Conservation (phyloP, 2,113 vertebrate genomes). For the Pampusana beccarii region DNA sequence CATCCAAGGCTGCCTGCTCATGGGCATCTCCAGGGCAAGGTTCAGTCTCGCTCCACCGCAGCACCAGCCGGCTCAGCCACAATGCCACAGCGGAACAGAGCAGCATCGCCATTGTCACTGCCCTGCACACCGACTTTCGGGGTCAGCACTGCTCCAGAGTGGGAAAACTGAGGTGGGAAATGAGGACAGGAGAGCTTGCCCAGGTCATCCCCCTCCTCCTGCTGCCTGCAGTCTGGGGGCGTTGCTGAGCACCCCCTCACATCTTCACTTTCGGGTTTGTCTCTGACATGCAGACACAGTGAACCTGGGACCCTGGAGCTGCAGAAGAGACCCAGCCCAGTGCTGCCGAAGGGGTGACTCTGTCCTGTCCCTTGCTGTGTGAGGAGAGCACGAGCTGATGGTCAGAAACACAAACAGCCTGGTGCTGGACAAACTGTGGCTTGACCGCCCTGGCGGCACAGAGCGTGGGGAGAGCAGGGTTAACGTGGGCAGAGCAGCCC, state of each 20-base stretch:
- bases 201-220: not conserved
- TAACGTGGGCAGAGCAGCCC: not conserved
- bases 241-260: not conserved
- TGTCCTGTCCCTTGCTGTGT: not conserved
- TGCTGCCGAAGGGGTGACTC: not conserved
- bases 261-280: not conserved
- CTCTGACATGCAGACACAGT: too few relatives aligned
- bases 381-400: not conserved
- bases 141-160: not conserved
- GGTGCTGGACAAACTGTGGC: not conserved
- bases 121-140: not conserved
- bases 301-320: not conserved
- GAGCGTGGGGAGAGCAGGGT: not conserved
- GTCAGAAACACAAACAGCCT: not conserved
- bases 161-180: not conserved
- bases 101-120: accelerated
- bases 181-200: not conserved
- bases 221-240: not conserved
- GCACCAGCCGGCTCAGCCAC: accelerated
- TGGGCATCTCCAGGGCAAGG: accelerated
- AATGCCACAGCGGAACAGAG: accelerated
- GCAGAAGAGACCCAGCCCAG: not conserved
- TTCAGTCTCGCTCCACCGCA: not conserved
- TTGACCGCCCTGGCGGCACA: accelerated
- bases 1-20: not conserved